Evolutionary conservation across 2,797 vertebrate species (phyloP).

Genomic region (Catostomus latipinnis): DNA sequence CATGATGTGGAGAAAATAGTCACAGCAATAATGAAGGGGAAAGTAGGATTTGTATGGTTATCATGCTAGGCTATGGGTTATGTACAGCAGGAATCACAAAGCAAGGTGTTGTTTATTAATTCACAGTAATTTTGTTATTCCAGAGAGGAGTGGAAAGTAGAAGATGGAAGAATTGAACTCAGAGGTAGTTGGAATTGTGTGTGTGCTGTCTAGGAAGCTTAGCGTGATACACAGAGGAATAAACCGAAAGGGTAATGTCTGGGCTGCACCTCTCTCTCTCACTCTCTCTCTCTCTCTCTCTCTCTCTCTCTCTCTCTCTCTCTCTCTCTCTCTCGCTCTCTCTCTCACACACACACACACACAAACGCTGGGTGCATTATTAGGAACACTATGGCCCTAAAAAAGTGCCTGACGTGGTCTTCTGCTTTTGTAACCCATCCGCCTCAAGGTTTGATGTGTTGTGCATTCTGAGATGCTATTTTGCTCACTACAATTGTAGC

Average conservation of each 20-base stretch:
- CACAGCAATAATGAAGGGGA: conserved; percentile 46
- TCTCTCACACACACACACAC: neutral
- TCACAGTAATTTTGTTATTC: conserved; percentile 14
- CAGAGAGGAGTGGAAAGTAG: conserved; percentile 4
- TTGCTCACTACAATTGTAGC: too few species aligned
- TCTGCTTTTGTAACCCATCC: too few species aligned
- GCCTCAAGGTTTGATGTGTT: too few species aligned
- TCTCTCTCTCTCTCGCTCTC: conserved; percentile 4
- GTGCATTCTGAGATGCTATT: too few species aligned
- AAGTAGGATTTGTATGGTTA: conserved; percentile 26
- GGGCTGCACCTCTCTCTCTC: conserved; percentile 35
- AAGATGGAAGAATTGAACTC: conserved; percentile 7
- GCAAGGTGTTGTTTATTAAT: conserved; percentile 9
- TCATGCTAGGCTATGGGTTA: conserved; percentile 21
- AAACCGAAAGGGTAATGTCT: conserved; percentile 55
- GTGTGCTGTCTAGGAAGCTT: conserved; percentile 50
- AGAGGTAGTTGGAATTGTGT: conserved; percentile 21
- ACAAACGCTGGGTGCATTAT: too few species aligned
- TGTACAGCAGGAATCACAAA: conserved; percentile 10
- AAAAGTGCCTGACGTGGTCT: too few species aligned
- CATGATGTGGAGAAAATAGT: conserved; percentile 30
- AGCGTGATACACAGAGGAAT: conserved; percentile 59
- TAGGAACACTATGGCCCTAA: too few species aligned
- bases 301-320: conserved; percentile 18
- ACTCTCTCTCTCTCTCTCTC: conserved; percentile 18